Evolutionary conservation across 2,797 vertebrate species (phyloP).

Genomic region (Pseudomugil tenellus): DNA sequence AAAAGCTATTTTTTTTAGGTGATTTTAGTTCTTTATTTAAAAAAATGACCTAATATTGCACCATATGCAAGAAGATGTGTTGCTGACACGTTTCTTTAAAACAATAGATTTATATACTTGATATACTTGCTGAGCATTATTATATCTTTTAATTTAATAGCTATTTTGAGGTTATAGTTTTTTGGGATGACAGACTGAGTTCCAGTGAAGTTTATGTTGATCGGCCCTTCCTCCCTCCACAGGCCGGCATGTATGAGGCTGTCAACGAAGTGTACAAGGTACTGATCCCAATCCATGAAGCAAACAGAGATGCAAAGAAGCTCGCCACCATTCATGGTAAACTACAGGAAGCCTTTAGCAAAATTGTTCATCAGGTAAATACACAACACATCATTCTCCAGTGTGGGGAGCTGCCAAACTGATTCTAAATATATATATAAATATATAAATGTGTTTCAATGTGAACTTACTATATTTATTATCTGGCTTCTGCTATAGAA

Average conservation of each 20-base stretch:
- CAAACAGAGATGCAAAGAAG: conserved; percentile 97
- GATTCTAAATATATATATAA: conserved; percentile 11
- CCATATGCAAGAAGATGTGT: neutral
- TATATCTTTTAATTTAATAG: neutral
- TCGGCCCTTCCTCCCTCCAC: conserved; percentile 11
- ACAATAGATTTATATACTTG: neutral
- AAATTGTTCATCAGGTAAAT: conserved; percentile 99
- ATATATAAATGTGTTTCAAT: neutral
- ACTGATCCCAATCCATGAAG: conserved; percentile 97
- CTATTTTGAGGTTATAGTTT: neutral
- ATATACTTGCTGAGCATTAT: neutral
- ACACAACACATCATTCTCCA: conserved; percentile 10
- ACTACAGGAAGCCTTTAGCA: conserved; percentile 99
- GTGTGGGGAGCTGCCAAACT: neutral
- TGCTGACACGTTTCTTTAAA: neutral
- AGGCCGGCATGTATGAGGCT: conserved; percentile 99
- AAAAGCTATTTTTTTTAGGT: neutral
- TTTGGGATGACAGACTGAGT: neutral
- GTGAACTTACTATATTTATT: conserved; percentile 6
- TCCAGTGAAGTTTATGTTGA: neutral
- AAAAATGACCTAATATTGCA: neutral
- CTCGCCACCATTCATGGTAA: conserved; percentile 98
- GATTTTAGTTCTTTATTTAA: neutral
- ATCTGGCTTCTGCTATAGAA: neutral
- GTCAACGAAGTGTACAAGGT: conserved; percentile 99